Percentiles rank a stretch among this genome's conserved stretches.
phyloP scores from a whole-genome alignment of 2,797 vertebrate genomes.

The Silurus aristotelis region DNA sequence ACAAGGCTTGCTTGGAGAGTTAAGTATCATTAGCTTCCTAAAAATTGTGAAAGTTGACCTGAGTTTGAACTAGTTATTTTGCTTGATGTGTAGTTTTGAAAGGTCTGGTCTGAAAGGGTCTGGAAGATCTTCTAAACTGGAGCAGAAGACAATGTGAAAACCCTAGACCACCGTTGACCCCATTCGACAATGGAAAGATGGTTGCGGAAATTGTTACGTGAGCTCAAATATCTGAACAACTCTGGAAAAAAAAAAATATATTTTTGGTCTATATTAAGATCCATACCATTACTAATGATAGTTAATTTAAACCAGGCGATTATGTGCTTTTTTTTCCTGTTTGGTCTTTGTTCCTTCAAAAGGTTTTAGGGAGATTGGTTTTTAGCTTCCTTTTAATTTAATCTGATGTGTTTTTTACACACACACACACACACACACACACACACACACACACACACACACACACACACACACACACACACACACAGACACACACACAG shows the following conservation, averaged over 20 bases:
- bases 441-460: neutral
- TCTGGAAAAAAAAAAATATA: neutral
- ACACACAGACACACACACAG: neutral
- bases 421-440: neutral
- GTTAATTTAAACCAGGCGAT: neutral
- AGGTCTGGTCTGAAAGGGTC: too few relatives aligned
- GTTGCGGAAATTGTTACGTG: too few relatives aligned
- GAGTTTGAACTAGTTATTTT: neutral
- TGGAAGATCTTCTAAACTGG: too few relatives aligned
- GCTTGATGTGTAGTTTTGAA: neutral
- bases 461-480: neutral
- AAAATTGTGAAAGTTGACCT: neutral
- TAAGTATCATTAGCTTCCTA: neutral
- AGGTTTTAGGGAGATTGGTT: neutral
- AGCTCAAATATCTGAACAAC: neutral
- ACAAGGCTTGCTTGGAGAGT: neutral
- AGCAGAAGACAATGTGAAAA: neutral
- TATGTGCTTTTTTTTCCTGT: neutral
- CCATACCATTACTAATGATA: neutral
- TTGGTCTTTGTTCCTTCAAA: neutral
- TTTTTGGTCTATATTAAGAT: neutral
- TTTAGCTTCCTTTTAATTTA: slow-evolving; percentile 1
- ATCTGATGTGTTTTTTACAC: neutral
- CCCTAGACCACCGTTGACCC: neutral
- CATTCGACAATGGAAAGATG: neutral